Percentiles rank a stretch among this genome's conserved stretches.
Evolutionary conservation across 1,140 invertebrate genomes (phyloP).

Genomic region (Drosophila tsacasi): DNA sequence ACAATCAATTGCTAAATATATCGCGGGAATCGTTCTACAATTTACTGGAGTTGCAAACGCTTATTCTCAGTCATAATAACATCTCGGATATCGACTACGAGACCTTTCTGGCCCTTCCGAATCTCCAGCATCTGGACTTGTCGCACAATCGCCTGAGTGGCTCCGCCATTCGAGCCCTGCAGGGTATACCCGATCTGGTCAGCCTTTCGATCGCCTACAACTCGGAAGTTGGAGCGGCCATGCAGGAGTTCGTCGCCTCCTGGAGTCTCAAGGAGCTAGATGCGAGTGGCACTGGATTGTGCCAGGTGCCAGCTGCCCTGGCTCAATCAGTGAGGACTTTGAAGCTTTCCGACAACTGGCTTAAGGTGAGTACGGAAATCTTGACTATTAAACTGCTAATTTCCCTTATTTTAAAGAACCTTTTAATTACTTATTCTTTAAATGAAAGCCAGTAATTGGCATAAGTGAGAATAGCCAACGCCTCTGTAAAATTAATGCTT

Average conservation of each 20-base stretch:
- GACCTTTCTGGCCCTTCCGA: slow-evolving; percentile 88
- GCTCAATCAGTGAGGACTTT: slow-evolving; percentile 93
- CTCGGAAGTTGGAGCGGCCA: slow-evolving; percentile 86
- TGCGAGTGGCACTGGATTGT: slow-evolving; percentile 92
- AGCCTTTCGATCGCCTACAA: slow-evolving; percentile 91
- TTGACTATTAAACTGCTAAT: no score
- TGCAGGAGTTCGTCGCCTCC: slow-evolving; percentile 84
- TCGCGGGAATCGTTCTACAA: slow-evolving; percentile 83
- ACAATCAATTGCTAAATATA: slow-evolving; percentile 83
- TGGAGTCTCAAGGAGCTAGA: slow-evolving; percentile 86
- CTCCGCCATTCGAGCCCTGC: slow-evolving; percentile 90
- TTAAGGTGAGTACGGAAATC: slow-evolving; percentile 66
- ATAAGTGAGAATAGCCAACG: neutral
- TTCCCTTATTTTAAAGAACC: neutral
- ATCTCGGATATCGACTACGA: slow-evolving; percentile 86
- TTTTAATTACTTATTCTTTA: neutral
- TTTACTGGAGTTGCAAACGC: slow-evolving; percentile 83
- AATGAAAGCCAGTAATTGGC: neutral
- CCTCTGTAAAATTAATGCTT: neutral
- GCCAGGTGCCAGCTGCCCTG: slow-evolving; percentile 92
- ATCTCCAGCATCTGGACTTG: slow-evolving; percentile 92
- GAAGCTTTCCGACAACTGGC: slow-evolving; percentile 90
- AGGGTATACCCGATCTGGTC: slow-evolving; percentile 91
- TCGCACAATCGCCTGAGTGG: slow-evolving; percentile 91
- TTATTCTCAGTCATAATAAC: slow-evolving; percentile 87